phyloP scores from a whole-genome alignment of 2,113 vertebrate genomes.

The Sebastes fasciatus region DNA sequence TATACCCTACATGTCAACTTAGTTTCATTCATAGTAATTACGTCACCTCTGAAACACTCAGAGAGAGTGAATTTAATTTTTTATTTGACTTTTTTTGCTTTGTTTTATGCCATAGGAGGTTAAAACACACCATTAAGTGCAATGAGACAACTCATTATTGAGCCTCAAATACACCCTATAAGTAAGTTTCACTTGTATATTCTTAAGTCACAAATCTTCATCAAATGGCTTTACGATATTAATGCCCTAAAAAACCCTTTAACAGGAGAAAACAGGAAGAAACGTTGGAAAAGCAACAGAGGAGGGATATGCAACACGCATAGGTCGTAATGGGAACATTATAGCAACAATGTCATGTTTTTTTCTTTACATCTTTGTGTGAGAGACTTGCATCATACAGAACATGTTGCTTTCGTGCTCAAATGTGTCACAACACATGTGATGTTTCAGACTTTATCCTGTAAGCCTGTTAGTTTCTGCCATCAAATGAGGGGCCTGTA shows the following conservation, averaged over 20 bases:
- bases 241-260: not conserved
- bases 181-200: not conserved
- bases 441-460: constrained; percentile 31
- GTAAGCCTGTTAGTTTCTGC: constrained; percentile 22
- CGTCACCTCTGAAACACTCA: not conserved
- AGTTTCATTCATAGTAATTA: not conserved
- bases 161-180: not conserved
- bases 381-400: not conserved
- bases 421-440: not conserved
- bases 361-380: not conserved
- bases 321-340: not conserved
- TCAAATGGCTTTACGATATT: not conserved
- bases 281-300: not conserved
- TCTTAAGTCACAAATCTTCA: not conserved
- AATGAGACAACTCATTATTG: not conserved
- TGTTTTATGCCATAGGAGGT: not conserved
- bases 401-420: constrained; percentile 21
- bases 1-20: too few species aligned
- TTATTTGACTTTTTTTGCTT: not conserved
- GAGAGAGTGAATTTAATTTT: too few species aligned
- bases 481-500: constrained; percentile 14
- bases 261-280: not conserved
- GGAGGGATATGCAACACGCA: not conserved
- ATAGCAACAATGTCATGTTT: not conserved
- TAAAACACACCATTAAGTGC: not conserved